Base-by-base conservation (phyloP, 2,113 vertebrate species). In the Pangasianodon gigas region DNA sequence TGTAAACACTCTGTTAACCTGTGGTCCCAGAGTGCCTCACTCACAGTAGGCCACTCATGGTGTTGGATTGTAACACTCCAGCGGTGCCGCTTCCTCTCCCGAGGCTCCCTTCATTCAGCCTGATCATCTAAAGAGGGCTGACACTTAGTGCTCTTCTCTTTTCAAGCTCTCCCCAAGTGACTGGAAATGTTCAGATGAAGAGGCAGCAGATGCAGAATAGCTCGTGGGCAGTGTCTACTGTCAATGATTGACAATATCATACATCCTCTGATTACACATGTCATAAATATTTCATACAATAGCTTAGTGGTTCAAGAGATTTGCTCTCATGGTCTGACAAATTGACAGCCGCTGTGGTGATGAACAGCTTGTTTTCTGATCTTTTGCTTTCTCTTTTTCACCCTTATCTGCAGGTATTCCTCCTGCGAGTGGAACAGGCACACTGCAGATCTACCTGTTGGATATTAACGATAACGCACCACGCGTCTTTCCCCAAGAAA, bases 391-490 rank as follows among this genome's bases (percentile, higher is more conserved):
- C 2, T n/a, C 44, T 90, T n/a, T 75, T 26, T 71, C 24, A 21
- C 14, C 51, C 3, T 32, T 62, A 4, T 89, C 80, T 90, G 88
- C 86, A 99, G 98, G 97, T 91, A 96, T 97, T 60, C 98, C 98
- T 1, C 96, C 97, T 0, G 98, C 98, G 94, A 99, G 97, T 19
- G 98, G 98, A 44, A 98, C 98, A 0, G 98, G 98, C 52, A 99
- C 98, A 0, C 96, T 99, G 87, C 98, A 99, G 93, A 98, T 99
- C 89, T 95, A 96, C 92, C 96, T 99, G 90, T 93, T 98, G 93
- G 98, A 99, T 93, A 98, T 99, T 89, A 99, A 99, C 44, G 98
- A 99, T 94, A 99, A 99, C 24, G 97, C 98, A 0, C 98, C 98
- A 1, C 95, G 96, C 81, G 98, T 99, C 71, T 97, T 96, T 92